Percentiles rank a stretch among this genome's conserved stretches.
Conservation (phyloP, 2,888 invertebrate species). For the Orchestes rusci region DNA sequence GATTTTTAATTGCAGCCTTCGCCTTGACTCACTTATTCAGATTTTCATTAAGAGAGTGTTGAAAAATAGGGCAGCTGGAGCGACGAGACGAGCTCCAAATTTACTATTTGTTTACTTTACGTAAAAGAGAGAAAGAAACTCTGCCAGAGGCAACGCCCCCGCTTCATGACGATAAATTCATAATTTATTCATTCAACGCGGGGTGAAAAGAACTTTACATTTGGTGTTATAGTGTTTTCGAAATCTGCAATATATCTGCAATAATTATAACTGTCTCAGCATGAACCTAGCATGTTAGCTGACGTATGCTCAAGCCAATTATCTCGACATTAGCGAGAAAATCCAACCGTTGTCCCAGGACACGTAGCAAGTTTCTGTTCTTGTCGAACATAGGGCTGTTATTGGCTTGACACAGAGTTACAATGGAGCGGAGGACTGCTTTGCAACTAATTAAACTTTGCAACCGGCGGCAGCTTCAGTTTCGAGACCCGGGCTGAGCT, state of each 20-base stretch:
- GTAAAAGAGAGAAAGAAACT: slow-evolving; percentile 25
- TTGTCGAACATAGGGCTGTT: slow-evolving; percentile 22
- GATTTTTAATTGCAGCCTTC: slow-evolving; percentile 49
- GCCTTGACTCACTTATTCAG: slow-evolving; percentile 46
- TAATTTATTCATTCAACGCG: slow-evolving; percentile 24
- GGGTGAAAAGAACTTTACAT: slow-evolving; percentile 5
- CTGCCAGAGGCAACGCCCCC: slow-evolving; percentile 15
- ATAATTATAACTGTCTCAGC: slow-evolving; percentile 8
- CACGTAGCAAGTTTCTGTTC: slow-evolving; percentile 16
- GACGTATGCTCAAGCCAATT: slow-evolving; percentile 21
- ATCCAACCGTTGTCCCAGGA: slow-evolving; percentile 20
- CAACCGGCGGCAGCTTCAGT: slow-evolving; percentile 45
- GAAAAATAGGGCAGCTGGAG: slow-evolving; percentile 26
- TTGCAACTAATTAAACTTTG: slow-evolving; percentile 47
- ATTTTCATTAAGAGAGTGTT: slow-evolving; percentile 41
- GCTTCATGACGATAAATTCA: slow-evolving; percentile 20
- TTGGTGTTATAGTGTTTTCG: too few relatives aligned
- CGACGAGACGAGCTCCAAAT: slow-evolving; percentile 33
- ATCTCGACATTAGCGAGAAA: slow-evolving; percentile 18
- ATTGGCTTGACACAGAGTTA: slow-evolving; percentile 30
- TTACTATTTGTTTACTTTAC: slow-evolving; percentile 37
- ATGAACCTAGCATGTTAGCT: slow-evolving; percentile 13
- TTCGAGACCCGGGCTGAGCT: slow-evolving; percentile 29
- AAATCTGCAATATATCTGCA: too few relatives aligned
- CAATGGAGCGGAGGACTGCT: slow-evolving; percentile 41